A percentile compares a stretch with the other conserved stretches of the same genome.
These are phyloP conservation scores for Trochalopteron elliotii DNA, from an alignment of 2,113 vertebrate species.

Conservation along the genomic window DNA sequence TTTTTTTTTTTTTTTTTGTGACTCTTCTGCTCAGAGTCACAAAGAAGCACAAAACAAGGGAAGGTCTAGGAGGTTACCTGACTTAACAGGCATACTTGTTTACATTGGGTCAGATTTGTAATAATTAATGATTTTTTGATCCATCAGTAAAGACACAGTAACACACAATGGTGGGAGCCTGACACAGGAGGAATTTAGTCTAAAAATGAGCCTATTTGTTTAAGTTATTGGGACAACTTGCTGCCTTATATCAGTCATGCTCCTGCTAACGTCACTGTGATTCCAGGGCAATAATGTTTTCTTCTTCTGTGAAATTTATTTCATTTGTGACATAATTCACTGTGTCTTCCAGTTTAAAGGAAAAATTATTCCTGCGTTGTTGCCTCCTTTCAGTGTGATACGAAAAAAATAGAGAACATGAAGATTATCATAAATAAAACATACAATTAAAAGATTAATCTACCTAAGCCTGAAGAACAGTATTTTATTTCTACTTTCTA, in stretches of 20 bases:
- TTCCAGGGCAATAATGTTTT: background rate
- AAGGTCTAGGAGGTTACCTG: no score
- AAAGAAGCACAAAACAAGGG: fast-evolving
- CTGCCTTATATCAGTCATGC: background rate
- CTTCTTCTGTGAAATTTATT: background rate
- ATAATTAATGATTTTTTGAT: background rate
- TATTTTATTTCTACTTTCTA: background rate
- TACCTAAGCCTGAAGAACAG: background rate
- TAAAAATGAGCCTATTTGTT: background rate
- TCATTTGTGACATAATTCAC: background rate
- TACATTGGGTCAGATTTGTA: background rate
- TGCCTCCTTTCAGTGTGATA: background rate
- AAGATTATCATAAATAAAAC: background rate
- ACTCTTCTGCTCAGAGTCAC: background rate
- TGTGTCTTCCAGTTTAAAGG: background rate
- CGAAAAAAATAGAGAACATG: background rate
- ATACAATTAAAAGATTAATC: background rate
- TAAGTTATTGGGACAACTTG: background rate
- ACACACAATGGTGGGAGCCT: background rate
- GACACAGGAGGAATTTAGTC: background rate
- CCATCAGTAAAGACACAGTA: background rate
- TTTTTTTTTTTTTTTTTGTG: no score
- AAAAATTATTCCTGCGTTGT: background rate
- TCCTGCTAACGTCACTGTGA: background rate
- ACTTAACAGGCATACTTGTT: background rate